Conservation (phyloP, 2,113 vertebrate genomes). For the Lagopus muta region DNA sequence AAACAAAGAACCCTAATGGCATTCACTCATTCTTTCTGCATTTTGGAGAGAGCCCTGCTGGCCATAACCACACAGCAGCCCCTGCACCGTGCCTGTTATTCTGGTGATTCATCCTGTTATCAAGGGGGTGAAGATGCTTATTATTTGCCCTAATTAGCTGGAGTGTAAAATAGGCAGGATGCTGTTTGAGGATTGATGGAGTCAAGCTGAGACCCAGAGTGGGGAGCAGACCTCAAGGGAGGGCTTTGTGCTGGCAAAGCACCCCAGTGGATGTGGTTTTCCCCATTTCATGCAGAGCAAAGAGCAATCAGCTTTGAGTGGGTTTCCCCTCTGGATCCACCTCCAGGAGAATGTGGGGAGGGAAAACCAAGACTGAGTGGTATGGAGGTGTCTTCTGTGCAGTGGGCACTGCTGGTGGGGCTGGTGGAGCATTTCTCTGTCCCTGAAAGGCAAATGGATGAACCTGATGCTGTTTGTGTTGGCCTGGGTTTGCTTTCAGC, state of each 20-base stretch:
- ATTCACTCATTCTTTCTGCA: neutral
- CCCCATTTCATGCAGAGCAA: rapidly evolving
- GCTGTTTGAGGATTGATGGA: rapidly evolving
- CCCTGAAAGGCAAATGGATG: neutral
- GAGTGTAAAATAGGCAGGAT: rapidly evolving
- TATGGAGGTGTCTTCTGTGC: rapidly evolving
- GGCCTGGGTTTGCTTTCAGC: neutral
- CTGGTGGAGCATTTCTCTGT: rapidly evolving
- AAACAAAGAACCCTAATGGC: neutral
- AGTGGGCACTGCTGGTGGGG: rapidly evolving
- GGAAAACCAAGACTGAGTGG: neutral
- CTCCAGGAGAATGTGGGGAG: neutral
- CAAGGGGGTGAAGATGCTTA: neutral
- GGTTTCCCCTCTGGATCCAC: neutral
- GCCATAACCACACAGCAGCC: rapidly evolving
- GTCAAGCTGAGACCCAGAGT: no score
- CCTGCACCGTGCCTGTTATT: rapidly evolving
- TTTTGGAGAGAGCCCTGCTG: neutral
- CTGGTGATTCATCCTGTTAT: rapidly evolving
- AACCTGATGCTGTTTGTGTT: rapidly evolving
- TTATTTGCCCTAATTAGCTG: neutral
- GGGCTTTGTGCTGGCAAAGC: rapidly evolving
- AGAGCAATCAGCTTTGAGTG: no score
- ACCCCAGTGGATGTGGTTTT: rapidly evolving
- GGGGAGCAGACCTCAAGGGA: neutral